Percentiles rank a stretch among this genome's conserved stretches.
phyloP scores from a whole-genome alignment of 2,797 vertebrate species.

The Parauchenoglanis punctatus region DNA sequence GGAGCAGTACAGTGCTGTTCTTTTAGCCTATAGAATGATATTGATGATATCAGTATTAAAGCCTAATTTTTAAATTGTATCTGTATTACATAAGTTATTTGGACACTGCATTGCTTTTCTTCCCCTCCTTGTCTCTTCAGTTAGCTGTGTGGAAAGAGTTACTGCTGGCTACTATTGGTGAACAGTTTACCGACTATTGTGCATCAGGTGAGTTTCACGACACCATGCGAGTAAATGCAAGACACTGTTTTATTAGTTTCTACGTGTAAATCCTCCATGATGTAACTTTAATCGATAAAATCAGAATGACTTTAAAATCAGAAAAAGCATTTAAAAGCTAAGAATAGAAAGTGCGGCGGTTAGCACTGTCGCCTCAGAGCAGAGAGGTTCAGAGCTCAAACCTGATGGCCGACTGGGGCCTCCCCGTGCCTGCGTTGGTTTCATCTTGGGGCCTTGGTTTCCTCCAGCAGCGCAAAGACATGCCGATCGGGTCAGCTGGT shows the following conservation, averaged over 20 bases:
- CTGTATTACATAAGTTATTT: background rate
- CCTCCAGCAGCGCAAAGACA: too few relatives aligned
- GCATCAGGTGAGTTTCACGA: slow-evolving; percentile 80
- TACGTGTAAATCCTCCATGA: background rate
- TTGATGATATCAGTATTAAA: too few relatives aligned
- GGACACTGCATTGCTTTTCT: background rate
- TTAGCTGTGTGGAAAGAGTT: slow-evolving; percentile 93
- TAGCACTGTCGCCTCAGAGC: too few relatives aligned
- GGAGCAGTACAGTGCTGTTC: background rate
- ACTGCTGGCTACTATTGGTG: slow-evolving; percentile 91
- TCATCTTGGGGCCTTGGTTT: too few relatives aligned
- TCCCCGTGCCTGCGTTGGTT: too few relatives aligned
- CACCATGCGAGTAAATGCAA: background rate
- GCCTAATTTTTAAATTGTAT: background rate
- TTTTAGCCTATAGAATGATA: background rate
- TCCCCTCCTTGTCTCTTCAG: slow-evolving; percentile 62
- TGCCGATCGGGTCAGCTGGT: too few relatives aligned
- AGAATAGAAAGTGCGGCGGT: background rate
- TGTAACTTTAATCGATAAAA: background rate
- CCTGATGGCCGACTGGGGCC: too few relatives aligned
- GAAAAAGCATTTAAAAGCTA: background rate
- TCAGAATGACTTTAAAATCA: background rate
- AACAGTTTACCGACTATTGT: slow-evolving; percentile 92
- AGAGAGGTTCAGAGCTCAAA: too few relatives aligned
- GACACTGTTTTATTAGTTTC: background rate